Percentiles rank a stretch among this genome's conserved stretches.
phyloP scores from a whole-genome alignment of 2,888 invertebrate species.

The Parnassius glacialis region DNA sequence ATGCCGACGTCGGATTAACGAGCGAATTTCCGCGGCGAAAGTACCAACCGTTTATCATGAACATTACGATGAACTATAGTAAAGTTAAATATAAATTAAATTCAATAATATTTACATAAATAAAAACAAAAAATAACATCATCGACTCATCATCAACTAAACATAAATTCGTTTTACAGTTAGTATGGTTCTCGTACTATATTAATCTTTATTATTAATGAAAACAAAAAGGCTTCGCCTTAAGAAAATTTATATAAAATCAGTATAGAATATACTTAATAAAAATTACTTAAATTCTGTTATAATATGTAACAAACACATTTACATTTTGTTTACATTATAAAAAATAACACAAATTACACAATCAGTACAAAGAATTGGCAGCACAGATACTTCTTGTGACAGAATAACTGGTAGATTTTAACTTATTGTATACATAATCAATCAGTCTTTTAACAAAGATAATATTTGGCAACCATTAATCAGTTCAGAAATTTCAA shows the following conservation, averaged over 20 bases:
- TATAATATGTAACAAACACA: not conserved
- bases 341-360: too few relatives aligned
- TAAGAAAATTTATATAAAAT: not conserved
- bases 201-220: too few relatives aligned
- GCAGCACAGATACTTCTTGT: slow-evolving; percentile 5
- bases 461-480: slow-evolving; percentile 22
- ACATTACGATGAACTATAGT: too few relatives aligned
- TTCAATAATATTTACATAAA: not conserved
- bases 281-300: not conserved
- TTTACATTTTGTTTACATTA: not conserved
- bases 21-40: too few relatives aligned
- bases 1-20: too few relatives aligned
- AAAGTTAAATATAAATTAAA: too few relatives aligned
- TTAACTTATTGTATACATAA: slow-evolving; percentile 36
- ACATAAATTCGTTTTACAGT: too few relatives aligned
- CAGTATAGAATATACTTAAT: not conserved
- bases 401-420: not conserved
- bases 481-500: slow-evolving; percentile 27
- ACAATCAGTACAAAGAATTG: not conserved
- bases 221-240: too few relatives aligned
- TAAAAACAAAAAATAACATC: not conserved
- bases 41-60: too few relatives aligned
- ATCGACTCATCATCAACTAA: not conserved
- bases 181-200: too few relatives aligned
- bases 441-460: slow-evolving; percentile 70